Evolutionary conservation across 1,140 invertebrate genomes (phyloP).

Genomic region (Megathymus violae): DNA sequence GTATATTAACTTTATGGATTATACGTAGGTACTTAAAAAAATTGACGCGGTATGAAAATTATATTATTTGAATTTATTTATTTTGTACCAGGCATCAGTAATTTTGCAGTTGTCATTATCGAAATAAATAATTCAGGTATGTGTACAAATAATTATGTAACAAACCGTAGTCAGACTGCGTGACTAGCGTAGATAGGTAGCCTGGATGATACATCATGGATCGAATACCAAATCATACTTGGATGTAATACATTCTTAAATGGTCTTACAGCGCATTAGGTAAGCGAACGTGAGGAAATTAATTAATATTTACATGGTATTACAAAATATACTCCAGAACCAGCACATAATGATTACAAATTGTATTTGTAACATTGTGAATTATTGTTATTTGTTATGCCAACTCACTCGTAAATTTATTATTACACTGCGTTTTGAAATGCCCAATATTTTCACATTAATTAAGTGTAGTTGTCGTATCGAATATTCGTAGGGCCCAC

Average conservation of each 20-base stretch:
- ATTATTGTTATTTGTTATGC: conserved; percentile 14
- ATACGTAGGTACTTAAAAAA: too few relatives aligned
- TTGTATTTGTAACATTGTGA: not conserved
- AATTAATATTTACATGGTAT: conserved; percentile 8
- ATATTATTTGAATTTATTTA: too few relatives aligned
- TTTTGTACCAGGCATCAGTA: too few relatives aligned
- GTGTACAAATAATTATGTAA: conserved; percentile 68
- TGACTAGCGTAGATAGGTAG: conserved; percentile 63
- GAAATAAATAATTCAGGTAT: conserved; percentile 69
- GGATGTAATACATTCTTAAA: conserved; percentile 37
- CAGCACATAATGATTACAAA: conserved; percentile 3
- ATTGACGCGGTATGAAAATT: too few relatives aligned
- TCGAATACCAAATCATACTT: conserved; percentile 48
- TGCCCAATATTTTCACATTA: conserved; percentile 5
- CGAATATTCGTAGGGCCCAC: too few relatives aligned
- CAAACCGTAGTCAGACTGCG: conserved; percentile 54
- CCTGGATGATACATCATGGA: conserved; percentile 57
- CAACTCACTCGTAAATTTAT: not conserved
- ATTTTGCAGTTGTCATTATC: not conserved
- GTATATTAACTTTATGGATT: too few relatives aligned
- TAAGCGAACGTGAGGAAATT: conserved; percentile 27
- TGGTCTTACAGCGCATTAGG: conserved; percentile 35
- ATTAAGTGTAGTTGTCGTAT: not conserved
- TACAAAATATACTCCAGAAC: conserved; percentile 24
- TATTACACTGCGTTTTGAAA: not conserved